These are phyloP conservation scores for Altica lythri DNA, from an alignment of 2,888 invertebrate genomes.

Conservation along the genomic window DNA sequence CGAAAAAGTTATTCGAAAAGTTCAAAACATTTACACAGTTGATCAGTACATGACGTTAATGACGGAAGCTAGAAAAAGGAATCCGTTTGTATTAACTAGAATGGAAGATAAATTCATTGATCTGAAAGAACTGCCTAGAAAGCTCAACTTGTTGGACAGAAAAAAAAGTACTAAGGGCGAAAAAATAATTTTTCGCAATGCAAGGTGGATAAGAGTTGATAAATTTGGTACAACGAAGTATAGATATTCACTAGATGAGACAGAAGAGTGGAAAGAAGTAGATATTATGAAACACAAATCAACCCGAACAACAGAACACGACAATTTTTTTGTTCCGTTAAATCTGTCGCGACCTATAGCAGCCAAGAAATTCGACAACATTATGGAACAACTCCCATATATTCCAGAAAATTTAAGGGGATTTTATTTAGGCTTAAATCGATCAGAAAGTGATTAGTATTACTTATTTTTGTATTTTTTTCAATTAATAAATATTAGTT, in stretches of 20 bases:
- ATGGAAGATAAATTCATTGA: slow-evolving; percentile 19
- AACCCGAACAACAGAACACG: neutral
- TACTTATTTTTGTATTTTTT: too few species aligned
- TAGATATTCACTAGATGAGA: neutral
- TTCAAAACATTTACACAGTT: slow-evolving; percentile 42
- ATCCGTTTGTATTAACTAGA: slow-evolving; percentile 15
- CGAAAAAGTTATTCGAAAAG: slow-evolving; percentile 43
- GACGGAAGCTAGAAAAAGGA: slow-evolving; percentile 19
- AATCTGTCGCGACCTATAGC: too few species aligned
- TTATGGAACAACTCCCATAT: neutral
- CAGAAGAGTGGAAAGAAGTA: slow-evolving; percentile 4
- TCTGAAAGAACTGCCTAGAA: slow-evolving; percentile 22
- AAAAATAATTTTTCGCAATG: slow-evolving; percentile 12
- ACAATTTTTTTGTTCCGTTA: neutral
- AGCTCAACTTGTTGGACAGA: slow-evolving; percentile 13
- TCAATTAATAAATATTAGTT: too few species aligned
- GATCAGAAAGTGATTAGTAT: slow-evolving; percentile 1
- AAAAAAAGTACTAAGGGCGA: slow-evolving; percentile 17
- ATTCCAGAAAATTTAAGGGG: neutral
- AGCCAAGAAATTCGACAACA: slow-evolving; percentile 9
- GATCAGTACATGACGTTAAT: slow-evolving; percentile 14
- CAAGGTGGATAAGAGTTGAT: neutral
- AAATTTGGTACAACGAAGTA: neutral
- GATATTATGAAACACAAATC: neutral
- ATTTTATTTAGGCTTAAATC: neutral